phyloP scores from a whole-genome alignment of 2,888 invertebrate species.

The Bedellia somnulentella region DNA sequence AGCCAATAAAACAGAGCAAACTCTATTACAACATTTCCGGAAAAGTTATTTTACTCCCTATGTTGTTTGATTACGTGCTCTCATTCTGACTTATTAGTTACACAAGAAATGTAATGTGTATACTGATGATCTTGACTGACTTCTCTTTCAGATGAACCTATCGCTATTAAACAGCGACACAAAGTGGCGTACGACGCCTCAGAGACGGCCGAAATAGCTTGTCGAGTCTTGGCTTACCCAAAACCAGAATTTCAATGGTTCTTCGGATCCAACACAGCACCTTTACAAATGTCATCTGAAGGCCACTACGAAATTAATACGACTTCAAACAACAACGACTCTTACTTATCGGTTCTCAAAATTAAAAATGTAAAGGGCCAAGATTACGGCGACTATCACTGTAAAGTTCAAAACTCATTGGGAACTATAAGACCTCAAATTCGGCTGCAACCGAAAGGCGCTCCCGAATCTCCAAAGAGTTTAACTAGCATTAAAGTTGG shows the following conservation, averaged over 20 bases:
- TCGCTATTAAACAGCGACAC: constrained; percentile 80
- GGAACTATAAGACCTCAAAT: constrained; percentile 78
- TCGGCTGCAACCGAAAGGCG: constrained; percentile 80
- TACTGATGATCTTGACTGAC: no score
- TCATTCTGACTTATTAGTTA: no score
- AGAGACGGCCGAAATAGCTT: constrained; percentile 84
- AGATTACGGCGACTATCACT: constrained; percentile 91
- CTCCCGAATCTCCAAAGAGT: constrained; percentile 80
- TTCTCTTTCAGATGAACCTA: constrained; percentile 73
- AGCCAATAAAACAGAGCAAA: no score
- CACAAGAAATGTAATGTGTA: no score
- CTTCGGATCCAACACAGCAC: constrained; percentile 73
- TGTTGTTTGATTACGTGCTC: no score
- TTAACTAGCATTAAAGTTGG: constrained; percentile 74
- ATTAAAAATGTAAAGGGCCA: constrained; percentile 75
- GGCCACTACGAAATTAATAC: constrained; percentile 86
- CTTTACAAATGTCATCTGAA: constrained; percentile 77
- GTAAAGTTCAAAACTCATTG: constrained; percentile 81
- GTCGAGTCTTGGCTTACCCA: constrained; percentile 89
- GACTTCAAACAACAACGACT: constrained; percentile 79
- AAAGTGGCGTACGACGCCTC: constrained; percentile 86
- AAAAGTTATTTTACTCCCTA: no score
- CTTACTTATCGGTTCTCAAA: constrained; percentile 77
- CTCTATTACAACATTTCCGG: no score
- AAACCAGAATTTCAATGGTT: constrained; percentile 93